These are phyloP conservation scores for Cyanocitta stelleri DNA, from an alignment of 2,113 vertebrate genomes.

Conservation along the genomic window DNA sequence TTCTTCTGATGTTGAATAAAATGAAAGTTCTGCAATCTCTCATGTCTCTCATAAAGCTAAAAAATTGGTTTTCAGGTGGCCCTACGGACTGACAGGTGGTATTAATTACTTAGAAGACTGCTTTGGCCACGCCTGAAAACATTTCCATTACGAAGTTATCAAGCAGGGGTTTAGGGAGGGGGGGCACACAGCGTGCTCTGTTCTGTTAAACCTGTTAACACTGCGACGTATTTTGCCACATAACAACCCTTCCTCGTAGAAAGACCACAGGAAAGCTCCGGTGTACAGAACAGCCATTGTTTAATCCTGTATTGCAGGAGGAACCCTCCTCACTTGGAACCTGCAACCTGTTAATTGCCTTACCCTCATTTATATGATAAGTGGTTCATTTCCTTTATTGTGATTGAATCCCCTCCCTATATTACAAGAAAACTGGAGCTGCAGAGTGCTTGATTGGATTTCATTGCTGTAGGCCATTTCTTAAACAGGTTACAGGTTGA, in stretches of 20 bases:
- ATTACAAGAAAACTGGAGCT: slow-evolving; percentile 61
- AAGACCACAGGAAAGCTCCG: background rate
- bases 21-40: background rate
- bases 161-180: background rate
- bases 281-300: background rate
- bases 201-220: background rate
- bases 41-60: background rate
- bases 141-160: background rate
- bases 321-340: slow-evolving; percentile 43
- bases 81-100: background rate
- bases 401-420: slow-evolving; percentile 65
- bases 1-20: background rate
- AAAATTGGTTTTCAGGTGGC: background rate
- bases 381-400: slow-evolving; percentile 70
- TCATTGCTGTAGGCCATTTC: slow-evolving; percentile 67
- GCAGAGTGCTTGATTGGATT: slow-evolving; percentile 69
- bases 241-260: background rate
- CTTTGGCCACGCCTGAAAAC: background rate
- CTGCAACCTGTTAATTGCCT: slow-evolving; percentile 66
- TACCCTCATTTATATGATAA: slow-evolving; percentile 70
- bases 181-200: fast-evolving
- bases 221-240: background rate
- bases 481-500: slow-evolving; percentile 72
- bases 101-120: background rate
- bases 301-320: background rate